Percentiles rank a stretch among this genome's conserved stretches.
Evolutionary conservation across 2,888 invertebrate species (phyloP).

Genomic region (Leptopilina syphax): DNA sequence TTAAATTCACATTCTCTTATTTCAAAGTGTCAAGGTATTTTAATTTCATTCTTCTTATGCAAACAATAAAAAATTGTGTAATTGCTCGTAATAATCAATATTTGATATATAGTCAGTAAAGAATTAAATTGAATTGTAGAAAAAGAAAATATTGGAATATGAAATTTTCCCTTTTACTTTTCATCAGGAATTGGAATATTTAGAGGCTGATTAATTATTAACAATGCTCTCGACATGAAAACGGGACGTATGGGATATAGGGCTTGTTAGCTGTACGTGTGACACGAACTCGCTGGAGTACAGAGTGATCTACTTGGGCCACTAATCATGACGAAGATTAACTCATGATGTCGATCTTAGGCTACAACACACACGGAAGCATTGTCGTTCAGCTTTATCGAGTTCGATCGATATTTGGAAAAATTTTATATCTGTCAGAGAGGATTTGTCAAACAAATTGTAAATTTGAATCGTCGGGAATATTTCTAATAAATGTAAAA

Average conservation of each 20-base stretch:
- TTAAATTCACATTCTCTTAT: constrained; percentile 17
- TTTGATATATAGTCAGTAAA: neutral
- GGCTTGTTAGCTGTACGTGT: constrained; percentile 31
- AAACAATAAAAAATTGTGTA: neutral
- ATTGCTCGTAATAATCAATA: constrained; percentile 5
- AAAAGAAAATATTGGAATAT: neutral
- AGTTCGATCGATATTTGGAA: neutral
- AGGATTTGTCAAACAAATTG: neutral
- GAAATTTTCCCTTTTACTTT: neutral
- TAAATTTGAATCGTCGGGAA: neutral
- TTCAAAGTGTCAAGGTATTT: constrained; percentile 6
- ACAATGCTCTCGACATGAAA: constrained; percentile 11
- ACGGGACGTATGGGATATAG: neutral
- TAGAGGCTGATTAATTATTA: constrained; percentile 1
- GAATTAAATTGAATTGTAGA: neutral
- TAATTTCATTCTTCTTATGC: neutral
- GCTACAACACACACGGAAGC: constrained; percentile 1
- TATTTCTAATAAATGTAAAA: too few relatives aligned
- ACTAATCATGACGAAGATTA: constrained; percentile 37
- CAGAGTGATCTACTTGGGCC: constrained; percentile 29
- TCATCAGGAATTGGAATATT: neutral
- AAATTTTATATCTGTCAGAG: neutral
- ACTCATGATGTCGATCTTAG: constrained; percentile 32
- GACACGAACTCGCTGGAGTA: constrained; percentile 24
- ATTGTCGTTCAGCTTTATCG: constrained; percentile 20